Conservation (phyloP, 2,888 invertebrate species). For the Bruchidius siliquastri region DNA sequence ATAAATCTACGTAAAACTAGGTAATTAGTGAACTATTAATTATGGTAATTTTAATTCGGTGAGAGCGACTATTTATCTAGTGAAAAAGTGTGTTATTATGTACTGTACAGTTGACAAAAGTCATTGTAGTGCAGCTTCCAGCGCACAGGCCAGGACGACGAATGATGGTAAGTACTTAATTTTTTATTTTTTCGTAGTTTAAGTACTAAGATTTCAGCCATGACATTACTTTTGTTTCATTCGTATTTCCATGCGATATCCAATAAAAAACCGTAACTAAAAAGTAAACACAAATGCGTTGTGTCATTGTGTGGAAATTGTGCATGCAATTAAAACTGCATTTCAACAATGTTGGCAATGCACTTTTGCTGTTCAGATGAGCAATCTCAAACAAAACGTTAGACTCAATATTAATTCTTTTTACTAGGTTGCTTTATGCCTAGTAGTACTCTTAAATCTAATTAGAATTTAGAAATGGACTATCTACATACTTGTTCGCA, state of each 20-base stretch:
- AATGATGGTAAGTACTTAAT: constrained; percentile 63
- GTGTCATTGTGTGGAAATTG: neutral
- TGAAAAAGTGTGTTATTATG: constrained; percentile 52
- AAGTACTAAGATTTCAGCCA: neutral
- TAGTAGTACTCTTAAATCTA: too few species aligned
- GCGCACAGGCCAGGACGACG: constrained; percentile 66
- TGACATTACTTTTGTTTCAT: neutral
- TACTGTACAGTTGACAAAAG: constrained; percentile 74
- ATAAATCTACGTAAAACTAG: constrained; percentile 34
- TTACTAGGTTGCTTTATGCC: too few species aligned
- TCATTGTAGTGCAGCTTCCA: constrained; percentile 64
- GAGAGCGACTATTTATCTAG: constrained; percentile 51
- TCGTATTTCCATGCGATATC: neutral
- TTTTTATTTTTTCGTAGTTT: neutral
- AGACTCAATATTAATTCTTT: too few species aligned
- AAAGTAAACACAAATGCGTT: neutral
- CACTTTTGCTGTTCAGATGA: neutral
- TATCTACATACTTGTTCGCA: too few species aligned
- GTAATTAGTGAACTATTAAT: constrained; percentile 36
- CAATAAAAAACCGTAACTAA: neutral
- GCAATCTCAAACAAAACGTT: neutral
- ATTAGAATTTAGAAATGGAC: too few species aligned
- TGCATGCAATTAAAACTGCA: neutral
- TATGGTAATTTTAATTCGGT: constrained; percentile 57
- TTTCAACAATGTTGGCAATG: neutral